A percentile compares a stretch with the other conserved stretches of the same genome.
These are phyloP conservation scores for Stenotaenia linearis DNA, from an alignment of 2,888 invertebrate genomes.

Conservation along the genomic window DNA sequence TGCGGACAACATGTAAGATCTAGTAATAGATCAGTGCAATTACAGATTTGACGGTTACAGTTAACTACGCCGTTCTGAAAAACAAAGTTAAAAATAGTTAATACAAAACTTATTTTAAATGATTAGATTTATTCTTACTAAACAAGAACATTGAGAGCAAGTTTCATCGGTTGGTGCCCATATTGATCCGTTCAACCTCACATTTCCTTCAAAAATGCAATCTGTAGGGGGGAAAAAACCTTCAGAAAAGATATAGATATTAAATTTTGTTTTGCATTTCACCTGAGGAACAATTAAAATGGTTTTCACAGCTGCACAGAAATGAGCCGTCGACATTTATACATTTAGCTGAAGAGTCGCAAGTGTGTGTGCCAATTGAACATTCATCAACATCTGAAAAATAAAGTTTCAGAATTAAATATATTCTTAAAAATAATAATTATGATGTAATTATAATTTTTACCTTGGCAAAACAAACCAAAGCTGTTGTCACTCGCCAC, in stretches of 20 bases:
- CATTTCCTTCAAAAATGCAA: conserved; percentile 64
- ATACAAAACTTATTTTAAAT: not conserved
- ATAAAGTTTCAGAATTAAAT: not conserved
- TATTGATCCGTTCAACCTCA: conserved; percentile 41
- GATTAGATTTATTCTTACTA: conserved; percentile 38
- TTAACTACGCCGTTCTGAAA: conserved; percentile 49
- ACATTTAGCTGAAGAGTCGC: conserved; percentile 71
- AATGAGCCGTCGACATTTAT: conserved; percentile 74
- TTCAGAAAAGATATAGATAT: too few species aligned
- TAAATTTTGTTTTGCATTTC: too few species aligned
- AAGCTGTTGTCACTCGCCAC: conserved; percentile 41
- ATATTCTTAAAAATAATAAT: not conserved
- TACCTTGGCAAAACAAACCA: conserved; percentile 47
- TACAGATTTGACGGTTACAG: conserved; percentile 64
- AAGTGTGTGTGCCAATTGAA: conserved; percentile 65
- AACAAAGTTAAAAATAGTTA: not conserved
- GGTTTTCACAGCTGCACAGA: conserved; percentile 62
- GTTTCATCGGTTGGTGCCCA: conserved; percentile 43
- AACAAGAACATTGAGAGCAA: conserved; percentile 44
- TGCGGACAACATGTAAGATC: conserved; percentile 68
- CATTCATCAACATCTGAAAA: conserved; percentile 77
- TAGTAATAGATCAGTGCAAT: conserved; percentile 54
- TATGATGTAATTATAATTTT: not conserved
- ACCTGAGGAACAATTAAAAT: conserved; percentile 45
- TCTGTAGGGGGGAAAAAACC: conserved; percentile 53